phyloP scores from a whole-genome alignment of 1,140 invertebrate genomes.

The Drosophila sechellia region DNA sequence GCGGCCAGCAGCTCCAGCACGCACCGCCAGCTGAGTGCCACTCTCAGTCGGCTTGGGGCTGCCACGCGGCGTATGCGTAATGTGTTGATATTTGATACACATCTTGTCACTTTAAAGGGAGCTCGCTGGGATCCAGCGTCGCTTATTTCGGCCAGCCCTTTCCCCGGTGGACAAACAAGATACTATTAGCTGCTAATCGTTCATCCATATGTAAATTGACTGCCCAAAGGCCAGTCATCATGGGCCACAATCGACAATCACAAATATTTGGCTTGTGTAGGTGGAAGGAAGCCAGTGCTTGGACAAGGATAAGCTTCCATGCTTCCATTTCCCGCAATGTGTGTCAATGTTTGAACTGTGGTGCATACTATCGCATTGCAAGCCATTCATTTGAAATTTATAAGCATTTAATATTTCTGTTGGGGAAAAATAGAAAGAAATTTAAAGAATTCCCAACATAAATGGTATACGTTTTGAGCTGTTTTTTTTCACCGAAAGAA shows the following conservation, averaged over 20 bases:
- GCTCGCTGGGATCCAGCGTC: neutral
- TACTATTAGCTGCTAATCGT: slow-evolving; percentile 78
- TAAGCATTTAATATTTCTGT: neutral
- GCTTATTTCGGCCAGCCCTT: slow-evolving; percentile 22
- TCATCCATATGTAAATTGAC: slow-evolving; percentile 75
- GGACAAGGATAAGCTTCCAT: slow-evolving; percentile 25
- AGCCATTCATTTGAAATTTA: neutral
- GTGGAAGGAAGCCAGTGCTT: slow-evolving; percentile 20
- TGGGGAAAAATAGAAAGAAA: too few species aligned
- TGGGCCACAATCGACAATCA: slow-evolving; percentile 37
- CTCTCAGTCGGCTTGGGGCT: slow-evolving; percentile 31
- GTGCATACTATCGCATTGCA: slow-evolving; percentile 1
- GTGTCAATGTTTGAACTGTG: neutral
- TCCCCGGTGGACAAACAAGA: slow-evolving; percentile 49
- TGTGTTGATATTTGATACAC: slow-evolving; percentile 60
- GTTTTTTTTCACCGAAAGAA: neutral
- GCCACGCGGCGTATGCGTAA: slow-evolving; percentile 52
- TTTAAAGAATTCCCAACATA: too few species aligned
- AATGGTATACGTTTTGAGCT: too few species aligned
- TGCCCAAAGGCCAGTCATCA: slow-evolving; percentile 52
- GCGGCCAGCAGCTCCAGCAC: slow-evolving; percentile 55
- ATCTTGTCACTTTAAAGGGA: slow-evolving; percentile 40
- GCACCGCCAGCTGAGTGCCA: slow-evolving; percentile 56
- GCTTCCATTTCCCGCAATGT: slow-evolving; percentile 12
- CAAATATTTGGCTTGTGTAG: slow-evolving; percentile 68